A percentile compares a stretch with the other conserved stretches of the same genome.
phyloP scores from a whole-genome alignment of 2,113 vertebrate species.

The Tauraco erythrolophus region DNA sequence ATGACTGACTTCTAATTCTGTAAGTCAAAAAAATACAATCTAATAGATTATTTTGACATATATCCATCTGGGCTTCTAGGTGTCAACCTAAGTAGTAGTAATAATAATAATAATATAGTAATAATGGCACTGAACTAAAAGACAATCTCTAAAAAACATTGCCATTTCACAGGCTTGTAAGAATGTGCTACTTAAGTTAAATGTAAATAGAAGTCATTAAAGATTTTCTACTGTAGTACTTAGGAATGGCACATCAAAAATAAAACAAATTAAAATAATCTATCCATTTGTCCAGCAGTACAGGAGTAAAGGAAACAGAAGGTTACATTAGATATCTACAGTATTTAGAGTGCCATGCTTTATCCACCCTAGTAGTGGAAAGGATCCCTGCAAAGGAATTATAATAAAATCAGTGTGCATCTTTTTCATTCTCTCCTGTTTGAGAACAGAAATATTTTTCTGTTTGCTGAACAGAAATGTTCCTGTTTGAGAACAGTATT shows the following conservation, averaged over 20 bases:
- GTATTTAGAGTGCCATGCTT: background rate
- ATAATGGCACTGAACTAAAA: background rate
- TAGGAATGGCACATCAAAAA: background rate
- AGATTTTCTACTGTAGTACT: background rate
- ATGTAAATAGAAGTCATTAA: background rate
- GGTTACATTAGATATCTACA: background rate
- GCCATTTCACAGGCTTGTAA: background rate
- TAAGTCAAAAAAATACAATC: background rate
- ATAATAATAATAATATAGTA: background rate
- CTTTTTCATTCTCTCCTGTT: background rate
- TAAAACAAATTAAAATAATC: background rate
- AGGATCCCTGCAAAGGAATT: background rate
- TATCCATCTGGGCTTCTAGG: background rate
- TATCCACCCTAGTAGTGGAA: background rate
- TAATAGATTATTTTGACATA: background rate
- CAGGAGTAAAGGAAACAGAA: background rate
- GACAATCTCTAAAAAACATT: background rate
- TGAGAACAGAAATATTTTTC: no score
- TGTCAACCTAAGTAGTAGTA: background rate
- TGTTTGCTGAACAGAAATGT: no score
- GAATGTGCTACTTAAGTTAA: background rate
- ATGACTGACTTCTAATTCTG: background rate
- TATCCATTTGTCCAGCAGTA: background rate
- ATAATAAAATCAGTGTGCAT: background rate
- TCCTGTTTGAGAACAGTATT: no score